Evolutionary conservation across 1,140 invertebrate species (phyloP), one percentile per base, ranked within the genome.

Genomic region (Apis cerana): DNA sequence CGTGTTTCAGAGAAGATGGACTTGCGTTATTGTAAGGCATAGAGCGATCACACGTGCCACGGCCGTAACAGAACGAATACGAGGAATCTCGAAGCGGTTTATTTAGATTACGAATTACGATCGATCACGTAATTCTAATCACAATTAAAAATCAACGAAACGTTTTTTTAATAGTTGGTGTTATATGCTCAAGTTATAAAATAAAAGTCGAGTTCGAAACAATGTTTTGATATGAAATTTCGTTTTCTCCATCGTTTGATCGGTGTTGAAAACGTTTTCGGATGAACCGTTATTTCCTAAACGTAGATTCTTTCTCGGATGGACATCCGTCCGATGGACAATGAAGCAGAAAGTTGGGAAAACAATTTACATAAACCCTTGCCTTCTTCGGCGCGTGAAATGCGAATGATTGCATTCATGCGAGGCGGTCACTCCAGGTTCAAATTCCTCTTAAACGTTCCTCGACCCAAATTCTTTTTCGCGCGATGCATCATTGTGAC

Each of bases 291-390:
- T 82, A 82, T 4, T 9, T 23, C 8, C 11, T 43, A 21, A 21
- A 43, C 74, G 58, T 54, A 68, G 52, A 58, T 54, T 64, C 58
- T 48, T 64, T 62, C 78, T n/a, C 65, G 62, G 56, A 78, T 82
- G 81, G 81, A 82, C 81, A 78, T 82, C 67, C 75, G 75, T 82
- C 81, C 81, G 81, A 75, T n/a, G 59, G 62, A 69, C 75, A 64
- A 69, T 62, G 48, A 64, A 50, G 15, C 67, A 33, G 64, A 71
- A 78, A 70, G 2, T 78, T 78, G 59, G n/a, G 50, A n/a, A 70
- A 62, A 78, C 52, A 33, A 82, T 82, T 82, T 82, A 19, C 81
- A 77, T 82, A 64, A 70, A 4, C 50, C 48, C 50, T 50, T 17
- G 21, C 58, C 81, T 48, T 52, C 15, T 64, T 62, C 17, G 75